phyloP scores from a whole-genome alignment of 2,797 vertebrate species.

The Champsocephalus gunnari region DNA sequence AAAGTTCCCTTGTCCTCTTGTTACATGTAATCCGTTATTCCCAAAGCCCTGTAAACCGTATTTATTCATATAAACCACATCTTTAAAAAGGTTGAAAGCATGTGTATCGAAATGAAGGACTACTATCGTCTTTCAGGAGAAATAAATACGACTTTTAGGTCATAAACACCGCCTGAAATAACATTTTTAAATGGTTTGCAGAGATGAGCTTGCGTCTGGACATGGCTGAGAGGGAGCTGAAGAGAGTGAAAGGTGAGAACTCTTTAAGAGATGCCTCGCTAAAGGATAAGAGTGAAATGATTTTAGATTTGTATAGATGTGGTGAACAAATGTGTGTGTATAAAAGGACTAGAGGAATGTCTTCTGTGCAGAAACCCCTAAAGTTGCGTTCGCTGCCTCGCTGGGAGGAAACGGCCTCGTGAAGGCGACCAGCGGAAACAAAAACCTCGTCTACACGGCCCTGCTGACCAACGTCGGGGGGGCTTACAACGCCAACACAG shows the following conservation, averaged over 20 bases:
- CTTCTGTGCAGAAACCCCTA: constrained; percentile 48
- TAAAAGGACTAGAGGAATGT: neutral
- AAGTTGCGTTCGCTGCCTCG: constrained; percentile 70
- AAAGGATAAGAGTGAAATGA: neutral
- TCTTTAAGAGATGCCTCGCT: neutral
- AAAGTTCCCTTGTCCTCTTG: too few relatives aligned
- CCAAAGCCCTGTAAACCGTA: too few relatives aligned
- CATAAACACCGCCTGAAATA: too few relatives aligned
- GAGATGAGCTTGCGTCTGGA: constrained; percentile 49
- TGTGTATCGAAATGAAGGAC: too few relatives aligned
- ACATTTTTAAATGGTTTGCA: neutral
- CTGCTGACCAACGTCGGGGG: constrained; percentile 72
- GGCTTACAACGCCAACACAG: constrained; percentile 65
- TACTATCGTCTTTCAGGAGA: too few relatives aligned
- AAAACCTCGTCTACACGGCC: constrained; percentile 62
- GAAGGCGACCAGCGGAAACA: constrained; percentile 25
- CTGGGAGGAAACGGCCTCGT: constrained; percentile 62
- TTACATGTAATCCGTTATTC: too few relatives aligned
- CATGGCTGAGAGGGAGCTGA: constrained; percentile 52
- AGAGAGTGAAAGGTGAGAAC: constrained; percentile 49
- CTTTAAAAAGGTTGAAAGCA: too few relatives aligned
- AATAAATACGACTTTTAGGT: too few relatives aligned
- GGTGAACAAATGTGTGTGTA: too few relatives aligned
- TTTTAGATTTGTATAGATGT: too few relatives aligned
- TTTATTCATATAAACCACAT: too few relatives aligned